Percentiles rank a stretch among this genome's conserved stretches.
phyloP scores from a whole-genome alignment of 2,888 invertebrate species.

The Ophion costatus region DNA sequence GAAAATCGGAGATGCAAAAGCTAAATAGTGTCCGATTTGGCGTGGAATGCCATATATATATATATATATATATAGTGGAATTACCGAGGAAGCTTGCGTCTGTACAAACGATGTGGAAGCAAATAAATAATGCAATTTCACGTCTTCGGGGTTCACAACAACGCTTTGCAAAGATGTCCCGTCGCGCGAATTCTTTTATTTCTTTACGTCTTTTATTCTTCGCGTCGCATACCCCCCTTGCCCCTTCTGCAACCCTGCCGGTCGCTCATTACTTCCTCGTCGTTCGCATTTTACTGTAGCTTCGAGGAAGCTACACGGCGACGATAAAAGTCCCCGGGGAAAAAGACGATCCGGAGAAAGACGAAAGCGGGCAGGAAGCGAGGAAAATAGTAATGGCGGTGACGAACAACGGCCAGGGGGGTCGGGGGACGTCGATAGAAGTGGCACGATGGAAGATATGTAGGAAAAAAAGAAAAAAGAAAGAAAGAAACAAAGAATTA shows the following conservation, averaged over 20 bases:
- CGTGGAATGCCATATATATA: too few species aligned
- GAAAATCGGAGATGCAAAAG: too few species aligned
- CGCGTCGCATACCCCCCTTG: too few species aligned
- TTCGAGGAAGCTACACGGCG: background rate
- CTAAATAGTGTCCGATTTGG: too few species aligned
- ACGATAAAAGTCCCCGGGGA: too few species aligned
- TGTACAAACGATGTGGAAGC: constrained; percentile 25
- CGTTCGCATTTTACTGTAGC: background rate
- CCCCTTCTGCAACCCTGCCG: too few species aligned
- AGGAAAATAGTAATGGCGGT: too few species aligned
- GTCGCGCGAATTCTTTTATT: constrained; percentile 18
- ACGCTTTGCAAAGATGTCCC: constrained; percentile 41
- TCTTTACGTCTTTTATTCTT: background rate
- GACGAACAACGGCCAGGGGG: too few species aligned
- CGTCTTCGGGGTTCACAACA: constrained; percentile 26
- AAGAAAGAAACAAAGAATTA: too few species aligned
- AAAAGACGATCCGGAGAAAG: too few species aligned
- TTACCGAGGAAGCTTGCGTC: background rate
- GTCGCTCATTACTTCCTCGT: background rate
- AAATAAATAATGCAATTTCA: constrained; percentile 62
- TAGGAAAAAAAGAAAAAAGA: constrained; percentile 22
- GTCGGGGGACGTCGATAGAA: background rate
- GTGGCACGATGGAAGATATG: constrained; percentile 15
- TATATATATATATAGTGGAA: too few species aligned
- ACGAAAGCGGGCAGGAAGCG: too few species aligned